A percentile compares a stretch with the other conserved stretches of the same genome.
Evolutionary conservation across 2,113 vertebrate genomes (phyloP).

Genomic region (Scophthalmus maximus): DNA sequence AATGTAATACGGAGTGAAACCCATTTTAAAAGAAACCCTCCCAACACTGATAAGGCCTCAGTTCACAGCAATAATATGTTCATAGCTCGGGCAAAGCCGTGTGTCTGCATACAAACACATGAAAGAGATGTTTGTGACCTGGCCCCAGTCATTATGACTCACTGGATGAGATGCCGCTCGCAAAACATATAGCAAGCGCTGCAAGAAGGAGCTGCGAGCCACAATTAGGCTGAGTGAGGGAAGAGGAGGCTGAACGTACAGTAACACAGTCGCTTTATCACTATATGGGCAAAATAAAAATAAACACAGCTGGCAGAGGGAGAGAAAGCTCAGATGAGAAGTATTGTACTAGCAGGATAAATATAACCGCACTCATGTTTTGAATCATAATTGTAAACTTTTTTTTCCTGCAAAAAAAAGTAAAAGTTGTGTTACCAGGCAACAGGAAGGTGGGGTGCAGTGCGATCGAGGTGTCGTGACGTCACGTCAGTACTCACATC

Average conservation of each 20-base stretch:
- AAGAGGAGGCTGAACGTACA: conserved; percentile 4
- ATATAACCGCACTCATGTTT: background rate
- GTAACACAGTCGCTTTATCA: too few relatives aligned
- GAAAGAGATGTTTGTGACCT: background rate
- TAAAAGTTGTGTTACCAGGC: conserved; percentile 22
- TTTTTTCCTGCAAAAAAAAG: background rate
- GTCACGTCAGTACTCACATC: too few relatives aligned
- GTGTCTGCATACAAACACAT: background rate
- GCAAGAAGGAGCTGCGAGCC: too few relatives aligned
- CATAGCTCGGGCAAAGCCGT: too few relatives aligned
- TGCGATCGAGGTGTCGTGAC: background rate
- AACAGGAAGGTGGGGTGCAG: background rate
- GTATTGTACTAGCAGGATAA: background rate
- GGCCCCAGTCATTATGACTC: background rate
- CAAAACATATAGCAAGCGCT: too few relatives aligned
- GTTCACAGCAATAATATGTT: too few relatives aligned
- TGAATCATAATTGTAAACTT: conserved; percentile 3
- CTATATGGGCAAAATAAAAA: background rate
- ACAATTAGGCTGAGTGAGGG: conserved; percentile 25
- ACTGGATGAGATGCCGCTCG: conserved; percentile 1
- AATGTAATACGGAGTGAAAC: too few relatives aligned
- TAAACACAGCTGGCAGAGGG: too few relatives aligned
- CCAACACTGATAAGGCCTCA: too few relatives aligned
- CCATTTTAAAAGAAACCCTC: too few relatives aligned
- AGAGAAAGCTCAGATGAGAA: too few relatives aligned